Conservation (phyloP, 2,113 vertebrate species). For the Caloenas nicobarica region DNA sequence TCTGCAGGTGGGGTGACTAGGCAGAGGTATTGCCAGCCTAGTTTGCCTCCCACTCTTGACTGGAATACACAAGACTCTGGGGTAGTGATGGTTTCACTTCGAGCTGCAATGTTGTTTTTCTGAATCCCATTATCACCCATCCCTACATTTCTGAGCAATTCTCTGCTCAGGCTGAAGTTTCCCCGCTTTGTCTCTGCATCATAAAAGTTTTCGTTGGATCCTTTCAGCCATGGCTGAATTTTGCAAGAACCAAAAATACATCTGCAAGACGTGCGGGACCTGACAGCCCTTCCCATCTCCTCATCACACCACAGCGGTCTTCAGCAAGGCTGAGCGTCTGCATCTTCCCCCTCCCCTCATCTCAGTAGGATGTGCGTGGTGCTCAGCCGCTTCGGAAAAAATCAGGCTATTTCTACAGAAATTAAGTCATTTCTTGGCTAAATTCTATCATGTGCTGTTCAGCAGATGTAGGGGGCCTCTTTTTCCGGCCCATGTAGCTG, state of each 20-base stretch:
- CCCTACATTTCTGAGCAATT: neutral
- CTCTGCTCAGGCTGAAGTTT: neutral
- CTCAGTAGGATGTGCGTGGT: neutral
- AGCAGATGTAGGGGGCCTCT: constrained; percentile 48
- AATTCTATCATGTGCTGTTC: constrained; percentile 17
- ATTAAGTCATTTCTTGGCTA: constrained; percentile 37
- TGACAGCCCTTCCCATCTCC: neutral
- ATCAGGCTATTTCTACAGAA: neutral
- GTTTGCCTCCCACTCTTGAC: neutral
- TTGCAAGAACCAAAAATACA: neutral
- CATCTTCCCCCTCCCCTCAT: neutral
- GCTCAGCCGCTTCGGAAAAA: constrained; percentile 8
- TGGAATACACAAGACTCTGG: neutral
- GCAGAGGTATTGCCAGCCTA: neutral
- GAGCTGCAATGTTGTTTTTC: neutral
- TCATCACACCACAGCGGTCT: accelerated
- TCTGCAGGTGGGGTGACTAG: neutral
- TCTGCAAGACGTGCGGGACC: neutral
- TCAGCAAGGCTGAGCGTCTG: neutral
- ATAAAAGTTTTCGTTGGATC: neutral
- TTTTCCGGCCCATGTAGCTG: neutral
- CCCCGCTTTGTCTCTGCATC: neutral
- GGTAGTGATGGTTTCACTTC: neutral
- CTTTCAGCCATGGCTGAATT: neutral
- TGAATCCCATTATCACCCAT: neutral